Conservation (phyloP, 2,113 vertebrate species). For the Oreochromis tanganicae region DNA sequence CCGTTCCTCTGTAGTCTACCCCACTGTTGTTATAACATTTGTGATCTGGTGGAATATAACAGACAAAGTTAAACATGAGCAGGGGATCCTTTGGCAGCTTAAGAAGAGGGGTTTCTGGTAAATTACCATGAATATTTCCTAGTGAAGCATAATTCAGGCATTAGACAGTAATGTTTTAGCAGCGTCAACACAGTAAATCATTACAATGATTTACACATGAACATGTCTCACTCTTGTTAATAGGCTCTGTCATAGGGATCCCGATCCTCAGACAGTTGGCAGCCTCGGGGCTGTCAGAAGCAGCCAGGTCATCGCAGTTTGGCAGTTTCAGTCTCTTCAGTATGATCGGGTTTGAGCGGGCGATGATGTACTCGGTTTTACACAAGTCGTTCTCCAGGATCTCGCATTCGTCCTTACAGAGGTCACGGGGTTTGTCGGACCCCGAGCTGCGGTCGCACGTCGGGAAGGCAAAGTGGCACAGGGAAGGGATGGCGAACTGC, state of each 20-base stretch:
- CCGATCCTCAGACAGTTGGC: conserved; percentile 93
- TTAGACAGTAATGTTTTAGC: neutral
- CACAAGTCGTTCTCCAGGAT: conserved; percentile 97
- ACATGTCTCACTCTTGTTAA: conserved; percentile 87
- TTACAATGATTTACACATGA: neutral
- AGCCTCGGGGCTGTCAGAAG: conserved; percentile 84
- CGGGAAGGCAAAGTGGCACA: conserved; percentile 97
- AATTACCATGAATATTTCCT: too few species aligned
- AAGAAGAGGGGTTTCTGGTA: neutral
- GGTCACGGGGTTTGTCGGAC: conserved; percentile 85
- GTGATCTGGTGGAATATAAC: conserved; percentile 76
- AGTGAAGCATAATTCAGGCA: too few species aligned
- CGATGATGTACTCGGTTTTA: conserved; percentile 97
- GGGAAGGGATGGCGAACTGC: conserved; percentile 94
- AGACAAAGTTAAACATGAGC: neutral
- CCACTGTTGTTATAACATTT: conserved; percentile 93
- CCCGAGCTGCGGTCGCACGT: conserved; percentile 88
- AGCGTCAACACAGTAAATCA: neutral
- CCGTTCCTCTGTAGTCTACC: conserved; percentile 88
- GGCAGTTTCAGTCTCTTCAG: conserved; percentile 94
- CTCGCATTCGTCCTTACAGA: conserved; percentile 96
- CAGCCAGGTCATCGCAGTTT: conserved; percentile 94
- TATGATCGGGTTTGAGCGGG: conserved; percentile 93
- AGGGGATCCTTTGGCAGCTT: neutral
- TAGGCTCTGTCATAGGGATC: conserved; percentile 94